Evolutionary conservation across 2,797 vertebrate species (phyloP).

Genomic region (Morus bassanus): DNA sequence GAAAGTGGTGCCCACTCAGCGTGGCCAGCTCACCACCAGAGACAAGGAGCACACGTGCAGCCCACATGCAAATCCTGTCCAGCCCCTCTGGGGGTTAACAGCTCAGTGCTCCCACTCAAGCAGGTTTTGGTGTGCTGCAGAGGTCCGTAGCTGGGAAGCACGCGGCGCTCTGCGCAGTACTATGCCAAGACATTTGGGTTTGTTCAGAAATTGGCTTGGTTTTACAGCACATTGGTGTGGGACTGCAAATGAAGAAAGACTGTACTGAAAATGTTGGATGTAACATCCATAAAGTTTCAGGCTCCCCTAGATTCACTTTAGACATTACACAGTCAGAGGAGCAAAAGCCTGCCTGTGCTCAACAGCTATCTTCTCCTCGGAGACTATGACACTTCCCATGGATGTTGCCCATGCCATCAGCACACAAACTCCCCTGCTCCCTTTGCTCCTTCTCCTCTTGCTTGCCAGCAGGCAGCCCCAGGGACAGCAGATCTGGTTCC

Average conservation of each 20-base stretch:
- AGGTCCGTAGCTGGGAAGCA: neutral
- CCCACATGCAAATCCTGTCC: neutral
- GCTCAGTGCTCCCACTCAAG: neutral
- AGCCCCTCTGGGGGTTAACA: neutral
- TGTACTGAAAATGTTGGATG: neutral
- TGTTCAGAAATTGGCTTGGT: slow-evolving; percentile 45
- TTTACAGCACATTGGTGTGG: neutral
- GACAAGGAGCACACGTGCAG: neutral
- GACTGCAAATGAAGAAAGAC: neutral
- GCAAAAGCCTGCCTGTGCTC: neutral
- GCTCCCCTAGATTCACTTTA: neutral
- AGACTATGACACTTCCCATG: neutral
- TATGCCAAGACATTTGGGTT: slow-evolving; percentile 52
- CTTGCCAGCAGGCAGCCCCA: neutral
- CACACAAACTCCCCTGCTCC: neutral
- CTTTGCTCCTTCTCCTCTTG: neutral
- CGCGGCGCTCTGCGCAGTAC: neutral
- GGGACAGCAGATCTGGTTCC: neutral
- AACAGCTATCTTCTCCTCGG: neutral
- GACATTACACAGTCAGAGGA: neutral
- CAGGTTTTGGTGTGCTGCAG: slow-evolving; percentile 21
- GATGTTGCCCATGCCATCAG: neutral
- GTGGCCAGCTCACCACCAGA: neutral
- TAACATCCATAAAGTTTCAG: neutral
- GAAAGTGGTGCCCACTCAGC: neutral